phyloP scores from a whole-genome alignment of 2,888 invertebrate species.

The Bellardia bayeri region DNA sequence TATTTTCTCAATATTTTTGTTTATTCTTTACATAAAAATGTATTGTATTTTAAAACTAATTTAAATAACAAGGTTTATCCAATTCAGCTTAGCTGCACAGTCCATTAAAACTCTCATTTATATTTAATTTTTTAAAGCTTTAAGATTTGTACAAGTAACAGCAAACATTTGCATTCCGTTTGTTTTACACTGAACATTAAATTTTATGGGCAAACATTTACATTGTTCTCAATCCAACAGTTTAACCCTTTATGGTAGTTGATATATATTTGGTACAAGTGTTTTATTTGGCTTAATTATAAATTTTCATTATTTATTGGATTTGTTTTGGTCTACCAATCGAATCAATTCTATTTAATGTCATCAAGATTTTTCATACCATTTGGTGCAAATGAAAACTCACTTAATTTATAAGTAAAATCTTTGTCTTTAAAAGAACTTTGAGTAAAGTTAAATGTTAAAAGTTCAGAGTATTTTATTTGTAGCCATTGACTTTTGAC shows the following conservation, averaged over 20 bases:
- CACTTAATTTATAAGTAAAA: neutral
- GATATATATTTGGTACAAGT: neutral
- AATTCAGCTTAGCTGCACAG: conserved; percentile 21
- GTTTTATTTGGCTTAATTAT: neutral
- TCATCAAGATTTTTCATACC: neutral
- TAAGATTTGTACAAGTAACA: neutral
- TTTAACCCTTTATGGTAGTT: conserved; percentile 24
- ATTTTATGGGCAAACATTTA: neutral
- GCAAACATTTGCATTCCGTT: neutral
- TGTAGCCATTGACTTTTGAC: too few species aligned
- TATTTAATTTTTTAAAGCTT: neutral
- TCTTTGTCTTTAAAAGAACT: neutral
- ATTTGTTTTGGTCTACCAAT: neutral
- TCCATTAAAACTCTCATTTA: conserved; percentile 18
- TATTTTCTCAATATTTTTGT: neutral
- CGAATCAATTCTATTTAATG: neutral
- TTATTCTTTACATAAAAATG: neutral
- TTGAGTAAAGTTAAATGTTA: neutral
- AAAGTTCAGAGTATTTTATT: neutral
- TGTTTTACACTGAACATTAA: conserved; percentile 38
- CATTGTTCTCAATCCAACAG: neutral
- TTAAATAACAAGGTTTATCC: conserved; percentile 12
- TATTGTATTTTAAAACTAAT: neutral
- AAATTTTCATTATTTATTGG: neutral
- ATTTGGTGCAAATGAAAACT: neutral